A percentile compares a stretch with the other conserved stretches of the same genome.
Evolutionary conservation across 2,888 invertebrate genomes (phyloP).

Genomic region (Hypercompe scribonia): DNA sequence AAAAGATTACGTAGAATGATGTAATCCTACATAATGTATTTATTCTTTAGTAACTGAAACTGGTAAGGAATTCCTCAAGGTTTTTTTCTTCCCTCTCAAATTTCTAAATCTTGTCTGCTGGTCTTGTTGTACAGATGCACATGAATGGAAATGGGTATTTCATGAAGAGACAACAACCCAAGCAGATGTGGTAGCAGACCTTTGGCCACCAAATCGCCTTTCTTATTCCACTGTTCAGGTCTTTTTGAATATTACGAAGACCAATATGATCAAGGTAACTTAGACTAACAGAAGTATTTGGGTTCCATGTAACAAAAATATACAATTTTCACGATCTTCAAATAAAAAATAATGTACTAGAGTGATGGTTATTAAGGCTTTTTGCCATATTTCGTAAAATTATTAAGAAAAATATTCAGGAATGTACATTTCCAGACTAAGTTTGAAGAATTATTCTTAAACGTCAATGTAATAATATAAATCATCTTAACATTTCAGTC

Average conservation of each 20-base stretch:
- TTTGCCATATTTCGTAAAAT: background rate
- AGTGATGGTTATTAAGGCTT: too few relatives aligned
- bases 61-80: too few relatives aligned
- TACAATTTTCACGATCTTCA: too few relatives aligned
- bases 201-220: conserved; percentile 69
- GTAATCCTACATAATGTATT: too few relatives aligned
- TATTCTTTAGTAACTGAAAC: too few relatives aligned
- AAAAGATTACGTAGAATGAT: too few relatives aligned
- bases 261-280: conserved; percentile 72
- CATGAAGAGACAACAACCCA: conserved; percentile 61
- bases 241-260: conserved; percentile 76
- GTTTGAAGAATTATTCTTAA: background rate
- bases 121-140: conserved; percentile 42
- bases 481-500: conserved; percentile 62
- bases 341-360: too few relatives aligned
- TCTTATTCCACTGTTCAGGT: conserved; percentile 67
- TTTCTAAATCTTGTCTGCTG: background rate
- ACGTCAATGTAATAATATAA: background rate
- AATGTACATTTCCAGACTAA: too few relatives aligned
- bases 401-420: background rate
- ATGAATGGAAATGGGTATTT: conserved; percentile 67
- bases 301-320: background rate
- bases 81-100: background rate
- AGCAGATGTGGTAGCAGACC: conserved; percentile 58
- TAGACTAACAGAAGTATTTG: too few relatives aligned